phyloP scores from a whole-genome alignment of 2,113 vertebrate species.

The Mixornis gularis region DNA sequence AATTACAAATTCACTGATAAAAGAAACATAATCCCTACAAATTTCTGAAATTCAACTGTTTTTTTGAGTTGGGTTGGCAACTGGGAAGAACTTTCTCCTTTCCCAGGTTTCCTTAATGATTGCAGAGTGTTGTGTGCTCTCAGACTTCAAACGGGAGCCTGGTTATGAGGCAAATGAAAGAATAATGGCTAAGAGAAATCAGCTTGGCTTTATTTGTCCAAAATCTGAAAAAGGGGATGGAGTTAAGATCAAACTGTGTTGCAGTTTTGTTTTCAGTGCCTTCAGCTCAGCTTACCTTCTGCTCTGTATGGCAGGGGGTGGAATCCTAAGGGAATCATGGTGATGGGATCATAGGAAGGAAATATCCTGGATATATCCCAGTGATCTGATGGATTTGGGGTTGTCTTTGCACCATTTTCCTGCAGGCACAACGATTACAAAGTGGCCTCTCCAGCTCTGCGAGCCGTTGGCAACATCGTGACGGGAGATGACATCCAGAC shows the following conservation, averaged over 20 bases:
- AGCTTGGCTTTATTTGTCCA: not conserved
- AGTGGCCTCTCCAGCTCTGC: slow-evolving; percentile 93
- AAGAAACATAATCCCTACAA: not conserved
- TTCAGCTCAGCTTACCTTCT: accelerated
- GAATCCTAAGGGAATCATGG: not conserved
- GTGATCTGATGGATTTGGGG: not conserved
- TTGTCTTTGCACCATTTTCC: not conserved
- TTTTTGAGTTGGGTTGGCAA: not conserved
- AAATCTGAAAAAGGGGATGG: not conserved
- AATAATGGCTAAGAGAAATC: not conserved
- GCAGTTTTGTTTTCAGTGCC: not conserved
- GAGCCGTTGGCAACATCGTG: slow-evolving; percentile 97
- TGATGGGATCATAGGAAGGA: not conserved
- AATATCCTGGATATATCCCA: not conserved
- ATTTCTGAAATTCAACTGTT: not conserved
- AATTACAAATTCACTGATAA: not conserved
- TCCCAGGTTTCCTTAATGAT: not conserved
- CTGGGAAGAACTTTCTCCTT: not conserved
- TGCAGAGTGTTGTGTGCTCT: not conserved
- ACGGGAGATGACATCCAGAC: slow-evolving; percentile 98
- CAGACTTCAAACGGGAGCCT: not conserved
- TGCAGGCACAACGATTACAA: slow-evolving; percentile 96
- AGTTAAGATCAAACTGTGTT: not conserved
- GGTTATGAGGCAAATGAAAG: not conserved
- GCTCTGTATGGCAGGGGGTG: not conserved